Evolutionary conservation across 1,140 invertebrate species (phyloP), one percentile per base, ranked within the genome.

Genomic region (Spodoptera frugiperda): DNA sequence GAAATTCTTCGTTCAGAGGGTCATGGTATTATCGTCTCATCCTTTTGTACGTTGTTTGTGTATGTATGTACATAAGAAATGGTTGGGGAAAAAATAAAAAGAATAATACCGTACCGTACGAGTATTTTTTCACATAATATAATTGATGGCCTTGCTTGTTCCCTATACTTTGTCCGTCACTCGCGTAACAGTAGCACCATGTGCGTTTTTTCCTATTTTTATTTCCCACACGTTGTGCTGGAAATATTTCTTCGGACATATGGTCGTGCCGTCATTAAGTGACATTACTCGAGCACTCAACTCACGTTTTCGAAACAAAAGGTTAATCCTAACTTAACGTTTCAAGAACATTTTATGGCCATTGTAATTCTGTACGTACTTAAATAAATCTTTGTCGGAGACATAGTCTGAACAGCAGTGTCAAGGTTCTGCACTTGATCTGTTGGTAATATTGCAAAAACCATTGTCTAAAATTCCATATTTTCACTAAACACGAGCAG

Each of bases 151-250:
- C 14, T 61, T 17, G 30, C 30, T 11, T 48, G 10, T 44, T 33
- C 57, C 30, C 21, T 63, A 0, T 19, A 46, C 39, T 63, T 63
- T 21, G 44, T 14, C 19, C 61, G 14, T 65, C 44, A 65, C 11
- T 68, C 65, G 51, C 65, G 30, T 51, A 68, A 51, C 65, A 33
- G 30, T 51, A 68, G 30, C 65, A 33, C 48, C 12, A 10, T 21
- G 49, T 19, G 65, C 3, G 65, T 68, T 73, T 73, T 73, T 59
- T 68, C 63, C 74, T 76, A 68, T 76, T 76, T 76, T 76, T 68
- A 48, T 71, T 77, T 77, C 76, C 76, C 76, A 77, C 76, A 77
- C 67, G 67, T 71, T 68, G 65, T 46, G 76, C 14, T 77, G 46
- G 30, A 72, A 63, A 44, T 61, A 77, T 77, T 77, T 39, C 44